Evolutionary conservation across 2,113 vertebrate genomes (phyloP).

Genomic region (Tyto alba): DNA sequence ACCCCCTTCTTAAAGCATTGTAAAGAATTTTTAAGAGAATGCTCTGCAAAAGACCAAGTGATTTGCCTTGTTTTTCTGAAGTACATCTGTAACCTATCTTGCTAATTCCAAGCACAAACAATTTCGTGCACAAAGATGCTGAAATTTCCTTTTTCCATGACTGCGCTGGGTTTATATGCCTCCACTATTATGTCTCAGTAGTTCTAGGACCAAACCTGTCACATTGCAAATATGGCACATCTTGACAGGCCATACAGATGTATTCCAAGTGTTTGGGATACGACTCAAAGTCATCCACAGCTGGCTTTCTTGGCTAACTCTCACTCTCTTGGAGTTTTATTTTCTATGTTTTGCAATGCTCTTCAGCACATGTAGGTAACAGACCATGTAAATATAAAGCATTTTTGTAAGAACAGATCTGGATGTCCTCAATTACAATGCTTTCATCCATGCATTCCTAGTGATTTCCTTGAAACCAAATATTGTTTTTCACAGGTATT

Average conservation of each 20-base stretch:
- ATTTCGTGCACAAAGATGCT: background rate
- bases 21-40: background rate
- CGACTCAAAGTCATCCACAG: background rate
- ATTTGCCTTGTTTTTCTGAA: background rate
- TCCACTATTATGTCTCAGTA: background rate
- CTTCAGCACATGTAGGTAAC: background rate
- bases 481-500: conserved; percentile 38
- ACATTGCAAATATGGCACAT: background rate
- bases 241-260: background rate
- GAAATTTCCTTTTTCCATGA: background rate
- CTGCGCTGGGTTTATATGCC: background rate
- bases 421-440: conserved; percentile 16
- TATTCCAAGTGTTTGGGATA: background rate
- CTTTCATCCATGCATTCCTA: background rate
- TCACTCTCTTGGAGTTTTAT: background rate
- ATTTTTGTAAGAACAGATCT: background rate
- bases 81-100: conserved; percentile 19
- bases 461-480: conserved; percentile 13
- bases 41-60: background rate
- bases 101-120: background rate
- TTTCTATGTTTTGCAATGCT: background rate
- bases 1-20: background rate
- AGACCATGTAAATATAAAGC: background rate
- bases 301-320: conserved; percentile 26
- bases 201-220: background rate